Conservation (phyloP, 2,113 vertebrate species). For the Boleophthalmus pectinirostris region DNA sequence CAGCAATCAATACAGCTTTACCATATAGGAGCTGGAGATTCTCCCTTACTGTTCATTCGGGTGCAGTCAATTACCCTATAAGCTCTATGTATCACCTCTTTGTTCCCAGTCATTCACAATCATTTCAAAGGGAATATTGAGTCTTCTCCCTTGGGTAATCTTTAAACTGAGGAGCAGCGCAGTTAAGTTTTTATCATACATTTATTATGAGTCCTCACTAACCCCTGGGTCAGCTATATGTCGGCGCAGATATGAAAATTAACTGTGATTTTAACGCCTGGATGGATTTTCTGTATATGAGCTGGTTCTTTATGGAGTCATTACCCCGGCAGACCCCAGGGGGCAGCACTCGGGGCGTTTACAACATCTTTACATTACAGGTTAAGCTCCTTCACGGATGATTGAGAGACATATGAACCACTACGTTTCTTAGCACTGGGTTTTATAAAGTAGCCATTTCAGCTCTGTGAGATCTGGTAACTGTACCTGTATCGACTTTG, state of each 20-base stretch:
- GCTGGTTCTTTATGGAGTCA: conserved; percentile 9
- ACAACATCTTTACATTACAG: conserved; percentile 4
- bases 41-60: conserved; percentile 46
- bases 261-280: conserved; percentile 1
- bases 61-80: conserved; percentile 48
- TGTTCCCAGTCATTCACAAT: conserved; percentile 21
- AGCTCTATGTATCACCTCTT: conserved; percentile 28
- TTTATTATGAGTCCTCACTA: conserved; percentile 37
- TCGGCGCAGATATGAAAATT: conserved; percentile 23
- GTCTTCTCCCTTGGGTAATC: conserved; percentile 10
- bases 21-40: conserved; percentile 34
- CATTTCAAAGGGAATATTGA: conserved; percentile 11
- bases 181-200: conserved; percentile 24
- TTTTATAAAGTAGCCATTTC: neutral
- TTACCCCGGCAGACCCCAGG: neutral
- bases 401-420: neutral
- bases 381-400: neutral
- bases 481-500: neutral
- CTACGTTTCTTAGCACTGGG: neutral
- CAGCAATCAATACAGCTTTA: conserved; percentile 13
- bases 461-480: neutral
- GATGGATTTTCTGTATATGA: conserved; percentile 7
- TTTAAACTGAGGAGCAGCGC: conserved; percentile 5
- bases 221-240: conserved; percentile 13
- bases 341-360: neutral